Evolutionary conservation across 2,113 vertebrate species (phyloP).

Genomic region (Xenopus tropicalis): UCB_Xtro_10.0 CM004445.2:27363001-27363500

Average conservation of each 20-base stretch:
- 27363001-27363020: not conserved
- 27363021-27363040: not conserved
- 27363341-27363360: too few species aligned
- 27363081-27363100: slow-evolving; percentile 48
- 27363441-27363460: too few species aligned
- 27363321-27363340: too few species aligned
- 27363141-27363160: not conserved
- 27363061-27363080: slow-evolving; percentile 44
- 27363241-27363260: slow-evolving; percentile 8
- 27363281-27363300: too few species aligned
- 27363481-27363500: too few species aligned
- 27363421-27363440: not conserved
- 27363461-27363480: too few species aligned
- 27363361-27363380: too few species aligned
- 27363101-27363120: slow-evolving; percentile 45
- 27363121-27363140: slow-evolving; percentile 36
- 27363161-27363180: slow-evolving; percentile 44
- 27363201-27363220: slow-evolving; percentile 50
- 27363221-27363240: slow-evolving; percentile 53
- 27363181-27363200: slow-evolving; percentile 33
- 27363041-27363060: slow-evolving; percentile 42
- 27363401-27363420: too few species aligned
- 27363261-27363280: too few species aligned
- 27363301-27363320: too few species aligned
- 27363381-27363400: too few species aligned